These are phyloP conservation scores for Ylistrum balloti DNA, from an alignment of 1,140 invertebrate species.

Conservation along the genomic window DNA sequence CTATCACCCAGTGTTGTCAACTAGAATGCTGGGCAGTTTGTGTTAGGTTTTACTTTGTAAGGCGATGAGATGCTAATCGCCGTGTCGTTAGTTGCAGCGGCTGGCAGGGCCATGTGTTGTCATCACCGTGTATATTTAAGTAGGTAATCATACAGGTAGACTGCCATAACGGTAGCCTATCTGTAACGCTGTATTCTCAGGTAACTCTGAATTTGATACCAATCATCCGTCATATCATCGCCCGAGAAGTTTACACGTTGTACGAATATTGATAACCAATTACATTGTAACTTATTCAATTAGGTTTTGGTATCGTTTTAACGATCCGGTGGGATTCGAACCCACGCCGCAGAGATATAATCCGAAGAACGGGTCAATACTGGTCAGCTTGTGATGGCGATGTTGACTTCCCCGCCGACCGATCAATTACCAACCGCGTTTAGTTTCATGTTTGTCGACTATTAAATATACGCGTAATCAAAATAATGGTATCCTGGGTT, in stretches of 20 bases:
- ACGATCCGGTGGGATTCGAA: conserved; percentile 31
- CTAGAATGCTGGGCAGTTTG: background rate
- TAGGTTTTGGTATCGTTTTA: background rate
- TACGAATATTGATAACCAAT: background rate
- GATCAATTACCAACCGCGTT: background rate
- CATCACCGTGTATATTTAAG: background rate
- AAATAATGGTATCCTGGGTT: background rate
- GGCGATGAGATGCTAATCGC: background rate
- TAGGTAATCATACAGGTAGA: background rate
- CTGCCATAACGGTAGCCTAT: background rate
- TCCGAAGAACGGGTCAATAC: conserved; percentile 1
- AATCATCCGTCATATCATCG: background rate
- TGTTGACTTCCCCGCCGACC: background rate
- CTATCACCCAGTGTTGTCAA: background rate
- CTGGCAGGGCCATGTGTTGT: background rate
- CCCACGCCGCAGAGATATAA: background rate
- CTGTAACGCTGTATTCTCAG: background rate
- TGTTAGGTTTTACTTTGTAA: too few relatives aligned
- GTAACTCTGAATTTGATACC: background rate
- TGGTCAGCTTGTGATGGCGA: background rate
- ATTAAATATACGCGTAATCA: background rate
- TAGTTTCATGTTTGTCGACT: background rate
- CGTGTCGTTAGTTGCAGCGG: conserved; percentile 21
- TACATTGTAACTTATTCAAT: conserved; percentile 22
- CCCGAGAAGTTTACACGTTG: background rate